These are phyloP conservation scores for Byasa hedistus DNA, from an alignment of 2,888 invertebrate genomes.

Conservation along the genomic window DNA sequence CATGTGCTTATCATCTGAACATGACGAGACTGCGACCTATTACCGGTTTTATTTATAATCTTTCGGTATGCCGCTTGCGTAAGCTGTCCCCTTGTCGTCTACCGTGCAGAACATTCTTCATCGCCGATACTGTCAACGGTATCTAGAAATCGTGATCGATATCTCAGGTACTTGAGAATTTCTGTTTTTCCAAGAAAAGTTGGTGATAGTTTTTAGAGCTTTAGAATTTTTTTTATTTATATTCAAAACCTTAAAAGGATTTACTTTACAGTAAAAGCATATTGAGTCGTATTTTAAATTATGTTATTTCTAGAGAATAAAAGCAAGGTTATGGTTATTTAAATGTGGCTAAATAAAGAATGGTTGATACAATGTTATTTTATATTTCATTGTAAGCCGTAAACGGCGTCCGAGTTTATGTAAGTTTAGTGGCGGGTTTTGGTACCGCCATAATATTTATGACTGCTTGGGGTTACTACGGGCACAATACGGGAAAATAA, in stretches of 20 bases:
- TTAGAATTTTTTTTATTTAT: too few relatives aligned
- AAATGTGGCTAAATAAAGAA: neutral
- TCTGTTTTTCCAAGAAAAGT: neutral
- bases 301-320: neutral
- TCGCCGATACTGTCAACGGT: conserved; percentile 26
- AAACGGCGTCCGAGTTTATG: neutral
- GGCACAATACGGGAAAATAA: neutral
- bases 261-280: too few relatives aligned
- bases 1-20: conserved; percentile 9
- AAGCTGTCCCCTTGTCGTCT: conserved; percentile 24
- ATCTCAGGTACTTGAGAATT: conserved; percentile 16
- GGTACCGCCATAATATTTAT: neutral
- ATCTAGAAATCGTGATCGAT: conserved; percentile 17
- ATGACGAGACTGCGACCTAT: conserved; percentile 21
- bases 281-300: too few relatives aligned
- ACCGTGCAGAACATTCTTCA: conserved; percentile 21
- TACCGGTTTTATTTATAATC: conserved; percentile 27
- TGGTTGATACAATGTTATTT: neutral
- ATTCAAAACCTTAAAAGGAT: too few relatives aligned
- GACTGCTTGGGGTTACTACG: too few relatives aligned
- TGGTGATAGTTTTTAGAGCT: too few relatives aligned
- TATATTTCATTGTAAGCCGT: neutral
- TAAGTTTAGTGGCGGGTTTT: neutral
- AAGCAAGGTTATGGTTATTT: neutral
- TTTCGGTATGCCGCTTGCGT: conserved; percentile 21